Percentiles rank a stretch among this genome's conserved stretches.
phyloP scores from a whole-genome alignment of 2,113 vertebrate species.

The Salvator merianae region DNA sequence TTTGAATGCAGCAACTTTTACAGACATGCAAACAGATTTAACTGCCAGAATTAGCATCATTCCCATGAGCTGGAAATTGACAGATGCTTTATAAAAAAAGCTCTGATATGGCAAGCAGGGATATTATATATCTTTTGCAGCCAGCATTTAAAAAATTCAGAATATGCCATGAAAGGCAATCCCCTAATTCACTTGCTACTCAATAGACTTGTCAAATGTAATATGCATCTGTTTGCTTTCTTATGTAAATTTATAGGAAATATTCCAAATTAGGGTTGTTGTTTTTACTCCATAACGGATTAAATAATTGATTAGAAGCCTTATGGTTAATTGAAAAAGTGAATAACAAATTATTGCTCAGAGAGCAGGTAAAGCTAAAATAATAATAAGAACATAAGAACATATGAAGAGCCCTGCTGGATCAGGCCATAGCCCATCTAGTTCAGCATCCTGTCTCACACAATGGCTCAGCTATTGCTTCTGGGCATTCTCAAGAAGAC shows the following conservation, averaged over 20 bases:
- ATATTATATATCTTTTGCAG: conserved; percentile 13
- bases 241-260: neutral
- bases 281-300: no score
- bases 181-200: neutral
- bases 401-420: no score
- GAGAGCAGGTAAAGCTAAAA: neutral
- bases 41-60: neutral
- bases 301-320: neutral
- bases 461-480: no score
- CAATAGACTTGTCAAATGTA: no score
- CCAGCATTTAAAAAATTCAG: conserved; percentile 1
- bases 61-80: neutral
- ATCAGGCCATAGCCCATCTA: no score
- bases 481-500: no score
- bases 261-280: neutral
- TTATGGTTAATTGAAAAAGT: neutral
- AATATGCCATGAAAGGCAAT: neutral
- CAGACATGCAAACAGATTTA: neutral
- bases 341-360: neutral
- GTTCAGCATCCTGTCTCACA: no score
- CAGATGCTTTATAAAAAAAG: conserved; percentile 12
- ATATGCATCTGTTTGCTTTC: neutral
- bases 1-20: neutral
- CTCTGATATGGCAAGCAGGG: neutral
- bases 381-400: no score